Evolutionary conservation across 1,140 invertebrate genomes (phyloP), one percentile per base, ranked within the genome.

Genomic region (Procambarus virginalis): DNA sequence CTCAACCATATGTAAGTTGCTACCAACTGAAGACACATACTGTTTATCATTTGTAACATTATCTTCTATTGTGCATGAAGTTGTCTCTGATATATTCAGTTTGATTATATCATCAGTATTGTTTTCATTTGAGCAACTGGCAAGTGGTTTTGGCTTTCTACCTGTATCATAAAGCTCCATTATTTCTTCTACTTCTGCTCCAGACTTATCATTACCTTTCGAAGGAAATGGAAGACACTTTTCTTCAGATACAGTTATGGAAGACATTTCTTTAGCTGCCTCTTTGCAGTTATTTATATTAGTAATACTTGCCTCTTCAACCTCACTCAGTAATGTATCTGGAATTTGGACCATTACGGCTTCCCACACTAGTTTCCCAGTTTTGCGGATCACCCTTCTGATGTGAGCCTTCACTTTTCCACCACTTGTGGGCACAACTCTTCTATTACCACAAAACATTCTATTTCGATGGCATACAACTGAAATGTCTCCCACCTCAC

Each of bases 401-500:
- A 85, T 20, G 49, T 85, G 83, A 22, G 73, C 70, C 46, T 85
- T 85, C n/a, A 85, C 83, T 51, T 76, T 51, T 48, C 83, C 83
- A 14, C 83, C 14, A 85, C 2, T 9, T 34, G 12, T 34, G 12
- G 49, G n/a, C 6, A 58, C 2, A 49, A 73, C 68, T 51, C 17
- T 70, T 73, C 49, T 64, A 58, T 85, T 85, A 48, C 83, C 83
- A 85, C n/a, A 85, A 45, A 22, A 76, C 2, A 85, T 9, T 12
- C 8, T 55, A 4, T 75, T 49, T 8, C 48, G 10, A 17, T 14
- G n/a, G 64, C 70, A 85, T 14, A 49, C 22, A 55, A 85, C 14
- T n/a, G 20, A 10, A 75, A 49, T n/a, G 4, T n/a, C 8, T 48
- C 55, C 68, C 0, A 20, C 49, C 34, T 76, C 70, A 5, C 22